These are phyloP conservation scores for Melanotaenia boesemani DNA, from an alignment of 2,797 vertebrate genomes.

Conservation along the genomic window DNA sequence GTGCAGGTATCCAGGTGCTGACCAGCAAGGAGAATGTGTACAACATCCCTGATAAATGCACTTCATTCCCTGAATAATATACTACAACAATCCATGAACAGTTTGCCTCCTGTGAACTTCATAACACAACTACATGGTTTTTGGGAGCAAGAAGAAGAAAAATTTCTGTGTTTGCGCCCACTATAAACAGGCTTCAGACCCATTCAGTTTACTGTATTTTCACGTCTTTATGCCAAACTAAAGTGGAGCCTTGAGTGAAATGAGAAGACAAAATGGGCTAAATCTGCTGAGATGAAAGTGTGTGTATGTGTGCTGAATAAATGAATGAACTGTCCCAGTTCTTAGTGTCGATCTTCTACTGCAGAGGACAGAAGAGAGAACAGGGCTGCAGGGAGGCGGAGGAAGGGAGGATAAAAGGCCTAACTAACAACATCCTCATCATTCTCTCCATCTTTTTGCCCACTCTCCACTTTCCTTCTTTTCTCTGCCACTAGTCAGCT, in stretches of 20 bases:
- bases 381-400: conserved; percentile 34
- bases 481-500: conserved; percentile 18
- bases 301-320: conserved; percentile 23
- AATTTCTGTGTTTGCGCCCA: too few species aligned
- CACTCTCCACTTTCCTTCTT: conserved; percentile 25
- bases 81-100: too few species aligned
- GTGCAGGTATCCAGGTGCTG: background rate
- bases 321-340: conserved; percentile 70
- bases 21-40: background rate
- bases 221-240: conserved; percentile 4
- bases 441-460: conserved; percentile 16
- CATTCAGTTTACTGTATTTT: background rate
- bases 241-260: conserved; percentile 17
- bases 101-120: too few species aligned
- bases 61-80: too few species aligned
- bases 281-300: conserved; percentile 31
- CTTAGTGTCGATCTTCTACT: conserved; percentile 58
- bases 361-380: conserved; percentile 51
- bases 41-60: background rate
- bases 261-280: conserved; percentile 18
- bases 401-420: conserved; percentile 52
- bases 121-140: too few species aligned
- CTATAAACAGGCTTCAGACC: conserved; percentile 1
- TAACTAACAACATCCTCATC: conserved; percentile 57
- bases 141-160: too few species aligned